Evolutionary conservation across 2,113 vertebrate genomes (phyloP).

Genomic region (Silurus glanis): DNA sequence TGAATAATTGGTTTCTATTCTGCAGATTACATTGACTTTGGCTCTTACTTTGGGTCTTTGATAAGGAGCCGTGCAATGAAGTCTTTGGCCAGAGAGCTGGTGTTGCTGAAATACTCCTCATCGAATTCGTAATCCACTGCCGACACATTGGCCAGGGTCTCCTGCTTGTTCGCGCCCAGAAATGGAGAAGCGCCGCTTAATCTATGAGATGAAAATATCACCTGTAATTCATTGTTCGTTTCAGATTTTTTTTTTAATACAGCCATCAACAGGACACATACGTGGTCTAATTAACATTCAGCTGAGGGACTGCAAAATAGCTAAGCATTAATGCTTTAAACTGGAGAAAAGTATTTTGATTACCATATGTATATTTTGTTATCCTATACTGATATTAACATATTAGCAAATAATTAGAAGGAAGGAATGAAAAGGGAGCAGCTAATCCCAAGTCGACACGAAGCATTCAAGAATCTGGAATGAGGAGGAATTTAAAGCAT

Average conservation of each 20-base stretch:
- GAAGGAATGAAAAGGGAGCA: not conserved
- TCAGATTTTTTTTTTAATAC: not conserved
- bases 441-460: not conserved
- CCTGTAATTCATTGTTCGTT: not conserved
- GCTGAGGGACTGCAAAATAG: not conserved
- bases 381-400: not conserved
- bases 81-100: conserved; percentile 94
- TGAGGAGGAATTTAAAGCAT: not conserved
- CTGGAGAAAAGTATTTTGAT: not conserved
- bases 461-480: conserved; percentile 1
- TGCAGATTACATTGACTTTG: not conserved
- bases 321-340: not conserved
- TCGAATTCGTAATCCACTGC: conserved; percentile 96
- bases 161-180: conserved; percentile 95
- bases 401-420: not conserved
- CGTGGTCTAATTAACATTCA: not conserved
- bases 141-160: conserved; percentile 96
- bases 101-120: conserved; percentile 94
- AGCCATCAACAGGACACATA: not conserved
- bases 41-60: conserved; percentile 94
- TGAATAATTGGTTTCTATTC: not conserved
- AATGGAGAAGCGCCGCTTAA: conserved; percentile 95
- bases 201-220: conserved; percentile 65
- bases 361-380: not conserved
- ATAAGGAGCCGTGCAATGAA: conserved; percentile 90